Conservation (phyloP, 2,888 invertebrate genomes). For the Linyphia triangularis region DNA sequence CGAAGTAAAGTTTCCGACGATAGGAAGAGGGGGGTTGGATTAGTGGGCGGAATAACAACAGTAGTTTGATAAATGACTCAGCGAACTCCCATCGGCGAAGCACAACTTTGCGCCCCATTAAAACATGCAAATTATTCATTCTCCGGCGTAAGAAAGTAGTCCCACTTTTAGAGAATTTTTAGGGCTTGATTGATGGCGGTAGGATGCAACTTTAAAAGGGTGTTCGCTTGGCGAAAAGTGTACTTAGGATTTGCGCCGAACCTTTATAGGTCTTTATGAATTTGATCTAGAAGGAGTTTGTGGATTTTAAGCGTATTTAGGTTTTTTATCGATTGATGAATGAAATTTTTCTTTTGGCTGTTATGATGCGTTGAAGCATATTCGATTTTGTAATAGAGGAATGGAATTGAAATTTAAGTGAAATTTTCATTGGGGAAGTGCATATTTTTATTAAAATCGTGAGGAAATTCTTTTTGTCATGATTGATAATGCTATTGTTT, state of each 20-base stretch:
- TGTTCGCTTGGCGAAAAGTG: slow-evolving; percentile 22
- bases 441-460: not conserved
- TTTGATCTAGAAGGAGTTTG: not conserved
- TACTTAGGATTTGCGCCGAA: slow-evolving; percentile 29
- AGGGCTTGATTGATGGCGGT: slow-evolving; percentile 44
- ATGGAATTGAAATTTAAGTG: not conserved
- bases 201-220: slow-evolving; percentile 51
- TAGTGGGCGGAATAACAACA: slow-evolving; percentile 49
- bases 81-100: slow-evolving; percentile 59
- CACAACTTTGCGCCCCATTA: slow-evolving; percentile 66
- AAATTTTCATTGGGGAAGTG: not conserved
- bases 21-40: not conserved
- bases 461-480: not conserved
- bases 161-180: slow-evolving; percentile 62
- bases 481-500: too few relatives aligned
- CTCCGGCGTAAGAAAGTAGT: slow-evolving; percentile 60
- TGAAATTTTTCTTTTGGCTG: not conserved
- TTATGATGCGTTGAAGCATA: not conserved
- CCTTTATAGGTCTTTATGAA: not conserved
- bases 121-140: slow-evolving; percentile 73
- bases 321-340: not conserved
- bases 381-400: not conserved
- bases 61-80: slow-evolving; percentile 61
- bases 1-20: slow-evolving; percentile 53
- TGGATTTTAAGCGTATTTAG: not conserved